A percentile compares a stretch with the other conserved stretches of the same genome.
These are phyloP conservation scores for Zaprionus capensis DNA, from an alignment of 1,140 invertebrate genomes.

Conservation along the genomic window DNA sequence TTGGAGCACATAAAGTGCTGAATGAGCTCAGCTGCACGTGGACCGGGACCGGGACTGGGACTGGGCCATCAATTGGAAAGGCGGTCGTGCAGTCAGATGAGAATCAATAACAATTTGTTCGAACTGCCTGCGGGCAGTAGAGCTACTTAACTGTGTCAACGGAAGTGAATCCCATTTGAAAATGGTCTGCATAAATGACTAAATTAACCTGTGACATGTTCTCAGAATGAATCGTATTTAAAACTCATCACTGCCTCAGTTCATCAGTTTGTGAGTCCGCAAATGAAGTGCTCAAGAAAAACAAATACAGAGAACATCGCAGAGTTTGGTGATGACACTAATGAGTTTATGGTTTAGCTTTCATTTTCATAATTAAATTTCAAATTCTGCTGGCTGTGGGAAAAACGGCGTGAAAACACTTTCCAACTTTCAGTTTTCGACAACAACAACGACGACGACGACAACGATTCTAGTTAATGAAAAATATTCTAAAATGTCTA, in stretches of 20 bases:
- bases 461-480: slow-evolving; percentile 33
- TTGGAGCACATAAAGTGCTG: slow-evolving; percentile 62
- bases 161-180: slow-evolving; percentile 53
- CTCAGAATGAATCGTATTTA: slow-evolving; percentile 40
- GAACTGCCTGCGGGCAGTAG: slow-evolving; percentile 11
- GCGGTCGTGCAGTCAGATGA: slow-evolving; percentile 69
- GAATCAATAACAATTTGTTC: slow-evolving; percentile 78
- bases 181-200: slow-evolving; percentile 51
- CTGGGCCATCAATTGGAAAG: slow-evolving; percentile 65
- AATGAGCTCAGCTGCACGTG: slow-evolving; percentile 45
- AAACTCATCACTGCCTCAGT: neutral
- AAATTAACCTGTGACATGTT: slow-evolving; percentile 42
- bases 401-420: slow-evolving; percentile 57
- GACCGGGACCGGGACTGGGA: neutral
- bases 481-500: slow-evolving; percentile 37
- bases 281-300: slow-evolving; percentile 27
- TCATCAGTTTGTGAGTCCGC: neutral
- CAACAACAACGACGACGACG: neutral
- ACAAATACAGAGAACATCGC: slow-evolving; percentile 33
- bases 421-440: slow-evolving; percentile 72
- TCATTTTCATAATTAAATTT: slow-evolving; percentile 66
- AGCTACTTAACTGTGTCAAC: slow-evolving; percentile 40
- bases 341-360: slow-evolving; percentile 56
- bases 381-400: slow-evolving; percentile 35
- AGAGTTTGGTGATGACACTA: slow-evolving; percentile 41